phyloP scores from a whole-genome alignment of 2,113 vertebrate genomes.

The Electrona antarctica region DNA sequence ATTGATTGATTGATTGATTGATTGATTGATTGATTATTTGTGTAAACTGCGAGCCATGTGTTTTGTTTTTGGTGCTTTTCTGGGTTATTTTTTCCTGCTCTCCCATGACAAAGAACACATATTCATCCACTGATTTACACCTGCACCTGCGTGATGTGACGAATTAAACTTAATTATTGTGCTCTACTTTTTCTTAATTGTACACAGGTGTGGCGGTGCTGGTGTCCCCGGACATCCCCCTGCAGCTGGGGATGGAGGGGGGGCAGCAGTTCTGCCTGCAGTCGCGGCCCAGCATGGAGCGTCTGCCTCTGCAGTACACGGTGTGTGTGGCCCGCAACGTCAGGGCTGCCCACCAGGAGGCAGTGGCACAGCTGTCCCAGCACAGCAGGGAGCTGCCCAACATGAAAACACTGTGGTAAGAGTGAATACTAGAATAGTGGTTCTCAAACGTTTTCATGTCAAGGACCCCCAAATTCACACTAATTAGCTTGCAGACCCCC shows the following conservation, averaged over 20 bases:
- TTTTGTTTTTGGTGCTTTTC: neutral
- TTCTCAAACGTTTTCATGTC: no score
- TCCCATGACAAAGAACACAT: no score
- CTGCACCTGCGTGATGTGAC: no score
- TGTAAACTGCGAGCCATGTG: no score
- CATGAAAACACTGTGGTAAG: constrained; percentile 79
- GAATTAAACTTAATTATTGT: no score
- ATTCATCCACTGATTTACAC: no score
- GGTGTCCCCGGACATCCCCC: constrained; percentile 75
- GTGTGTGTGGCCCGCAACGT: constrained; percentile 82
- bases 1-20: no score
- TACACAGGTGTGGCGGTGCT: constrained; percentile 83
- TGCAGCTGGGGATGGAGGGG: constrained; percentile 83
- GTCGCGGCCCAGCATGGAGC: constrained; percentile 70
- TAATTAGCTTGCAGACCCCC: no score
- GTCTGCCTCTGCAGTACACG: constrained; percentile 79
- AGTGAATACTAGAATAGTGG: no score
- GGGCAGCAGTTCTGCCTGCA: constrained; percentile 84
- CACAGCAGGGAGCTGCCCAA: constrained; percentile 74
- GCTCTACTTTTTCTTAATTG: no score
- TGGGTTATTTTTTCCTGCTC: neutral
- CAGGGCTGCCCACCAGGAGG: constrained; percentile 76
- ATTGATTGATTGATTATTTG: no score
- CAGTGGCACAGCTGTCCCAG: constrained; percentile 55
- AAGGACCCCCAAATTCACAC: no score